Evolutionary conservation across 2,888 invertebrate genomes (phyloP).

Genomic region (Mellilla xanthometata): DNA sequence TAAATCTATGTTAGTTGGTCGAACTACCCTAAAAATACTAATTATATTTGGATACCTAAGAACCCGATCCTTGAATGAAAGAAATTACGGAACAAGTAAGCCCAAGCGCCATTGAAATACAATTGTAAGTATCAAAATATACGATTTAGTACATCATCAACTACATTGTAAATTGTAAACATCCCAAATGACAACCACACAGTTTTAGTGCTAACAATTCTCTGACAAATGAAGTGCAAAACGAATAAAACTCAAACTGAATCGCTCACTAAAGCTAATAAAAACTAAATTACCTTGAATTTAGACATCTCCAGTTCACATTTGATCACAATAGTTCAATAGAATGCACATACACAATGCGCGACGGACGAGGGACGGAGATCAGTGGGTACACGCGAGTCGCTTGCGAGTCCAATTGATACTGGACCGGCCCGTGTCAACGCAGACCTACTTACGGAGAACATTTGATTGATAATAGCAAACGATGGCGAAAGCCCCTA

Average conservation of each 20-base stretch:
- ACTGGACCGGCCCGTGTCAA: neutral
- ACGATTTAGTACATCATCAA: too few relatives aligned
- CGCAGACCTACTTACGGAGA: neutral
- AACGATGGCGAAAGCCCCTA: constrained; percentile 1
- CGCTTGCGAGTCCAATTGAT: neutral
- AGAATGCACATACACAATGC: constrained; percentile 3
- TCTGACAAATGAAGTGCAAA: too few relatives aligned
- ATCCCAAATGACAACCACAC: too few relatives aligned
- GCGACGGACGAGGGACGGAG: neutral
- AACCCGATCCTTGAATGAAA: too few relatives aligned
- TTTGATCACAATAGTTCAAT: constrained; percentile 19
- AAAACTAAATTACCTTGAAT: constrained; percentile 26
- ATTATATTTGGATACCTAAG: too few relatives aligned
- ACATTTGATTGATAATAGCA: constrained; percentile 3
- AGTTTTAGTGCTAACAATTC: too few relatives aligned
- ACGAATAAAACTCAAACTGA: neutral
- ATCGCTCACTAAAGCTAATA: neutral
- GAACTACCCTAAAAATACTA: too few relatives aligned
- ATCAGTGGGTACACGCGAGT: constrained; percentile 2
- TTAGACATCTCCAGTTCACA: constrained; percentile 30
- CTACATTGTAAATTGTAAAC: too few relatives aligned
- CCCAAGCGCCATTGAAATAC: too few relatives aligned
- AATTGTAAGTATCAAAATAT: too few relatives aligned
- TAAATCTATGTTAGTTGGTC: too few relatives aligned
- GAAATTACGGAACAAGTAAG: too few relatives aligned